Evolutionary conservation across 1,140 invertebrate genomes (phyloP).

Genomic region (Drosophila auraria): DNA sequence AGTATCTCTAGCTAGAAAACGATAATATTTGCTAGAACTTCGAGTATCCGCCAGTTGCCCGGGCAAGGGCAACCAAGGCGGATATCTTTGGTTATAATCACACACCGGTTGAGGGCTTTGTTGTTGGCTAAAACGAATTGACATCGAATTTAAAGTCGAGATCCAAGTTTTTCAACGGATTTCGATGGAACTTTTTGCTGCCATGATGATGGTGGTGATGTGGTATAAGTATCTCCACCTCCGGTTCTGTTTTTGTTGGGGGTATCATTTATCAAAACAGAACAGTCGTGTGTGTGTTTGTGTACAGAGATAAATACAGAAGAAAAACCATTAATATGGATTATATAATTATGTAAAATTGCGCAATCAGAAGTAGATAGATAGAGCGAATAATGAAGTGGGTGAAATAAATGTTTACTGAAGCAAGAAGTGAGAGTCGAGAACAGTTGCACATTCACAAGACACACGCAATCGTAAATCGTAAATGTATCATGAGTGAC

Average conservation of each 20-base stretch:
- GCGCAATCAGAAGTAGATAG: conserved; percentile 34
- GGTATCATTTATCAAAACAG: conserved; percentile 44
- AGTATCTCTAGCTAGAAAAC: conserved; percentile 38
- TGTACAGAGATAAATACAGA: conserved; percentile 69
- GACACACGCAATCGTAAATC: conserved; percentile 40
- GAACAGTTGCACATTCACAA: conserved; percentile 53
- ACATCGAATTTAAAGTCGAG: conserved; percentile 85
- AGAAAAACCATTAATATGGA: conserved; percentile 66
- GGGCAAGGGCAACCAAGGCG: conserved; percentile 30
- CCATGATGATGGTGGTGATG: conserved; percentile 85
- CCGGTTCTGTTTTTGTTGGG: conserved; percentile 53
- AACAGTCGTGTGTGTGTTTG: conserved; percentile 34
- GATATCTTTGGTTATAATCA: conserved; percentile 45
- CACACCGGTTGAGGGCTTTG: conserved; percentile 66
- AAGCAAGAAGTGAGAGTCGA: conserved; percentile 55
- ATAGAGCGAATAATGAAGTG: conserved; percentile 51
- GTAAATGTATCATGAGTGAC: conserved; percentile 33
- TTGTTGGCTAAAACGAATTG: conserved; percentile 84
- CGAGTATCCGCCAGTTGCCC: conserved; percentile 36
- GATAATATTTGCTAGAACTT: conserved; percentile 32
- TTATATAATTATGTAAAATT: conserved; percentile 39
- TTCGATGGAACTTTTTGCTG: conserved; percentile 82
- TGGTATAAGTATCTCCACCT: conserved; percentile 80
- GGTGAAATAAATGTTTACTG: conserved; percentile 47
- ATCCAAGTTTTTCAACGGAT: conserved; percentile 84